phyloP scores from a whole-genome alignment of 2,888 invertebrate genomes.

The Amiota mariae region DNA sequence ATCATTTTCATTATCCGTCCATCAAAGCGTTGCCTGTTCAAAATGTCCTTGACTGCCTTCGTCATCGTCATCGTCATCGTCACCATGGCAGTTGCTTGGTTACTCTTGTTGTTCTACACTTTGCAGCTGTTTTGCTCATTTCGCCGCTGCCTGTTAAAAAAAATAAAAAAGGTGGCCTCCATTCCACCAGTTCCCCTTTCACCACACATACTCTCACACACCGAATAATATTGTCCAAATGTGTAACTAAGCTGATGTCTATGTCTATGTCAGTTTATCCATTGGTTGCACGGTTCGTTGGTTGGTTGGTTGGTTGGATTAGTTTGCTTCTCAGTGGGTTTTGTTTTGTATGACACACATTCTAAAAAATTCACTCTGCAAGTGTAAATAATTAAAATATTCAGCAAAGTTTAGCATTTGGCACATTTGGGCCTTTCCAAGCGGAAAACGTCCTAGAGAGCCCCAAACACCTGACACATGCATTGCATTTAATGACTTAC shows the following conservation, averaged over 20 bases:
- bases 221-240: not conserved
- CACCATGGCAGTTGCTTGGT: too few relatives aligned
- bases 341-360: slow-evolving; percentile 22
- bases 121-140: slow-evolving; percentile 26
- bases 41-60: slow-evolving; percentile 24
- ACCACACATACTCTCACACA: not conserved
- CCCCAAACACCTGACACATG: not conserved
- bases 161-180: slow-evolving; percentile 1
- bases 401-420: slow-evolving; percentile 15
- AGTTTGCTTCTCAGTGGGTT: not conserved
- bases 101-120: not conserved
- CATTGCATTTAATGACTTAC: too few relatives aligned
- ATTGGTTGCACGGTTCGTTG: not conserved
- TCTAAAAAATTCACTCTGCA: slow-evolving; percentile 19
- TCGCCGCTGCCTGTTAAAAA: not conserved
- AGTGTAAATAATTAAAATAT: slow-evolving; percentile 30
- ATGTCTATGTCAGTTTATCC: not conserved
- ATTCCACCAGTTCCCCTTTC: not conserved
- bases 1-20: not conserved
- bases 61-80: too few relatives aligned
- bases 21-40: not conserved
- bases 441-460: slow-evolving; percentile 22
- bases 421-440: slow-evolving; percentile 13
- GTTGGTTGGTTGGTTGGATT: not conserved
- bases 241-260: not conserved